These are phyloP conservation scores for Drosophila ohnishii DNA, from an alignment of 1,140 invertebrate species.

Conservation along the genomic window DNA sequence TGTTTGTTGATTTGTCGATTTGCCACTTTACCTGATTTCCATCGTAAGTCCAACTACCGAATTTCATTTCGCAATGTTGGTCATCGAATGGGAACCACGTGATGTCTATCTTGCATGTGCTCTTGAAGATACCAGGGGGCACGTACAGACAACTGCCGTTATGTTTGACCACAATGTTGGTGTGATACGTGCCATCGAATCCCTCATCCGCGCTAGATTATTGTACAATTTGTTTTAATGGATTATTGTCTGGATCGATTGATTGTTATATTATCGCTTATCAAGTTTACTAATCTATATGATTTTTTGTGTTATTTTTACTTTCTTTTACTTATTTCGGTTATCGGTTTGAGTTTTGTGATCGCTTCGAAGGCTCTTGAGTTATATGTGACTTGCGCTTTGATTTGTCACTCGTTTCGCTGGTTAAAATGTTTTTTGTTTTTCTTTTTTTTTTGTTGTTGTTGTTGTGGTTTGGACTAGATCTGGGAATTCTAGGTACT, in stretches of 20 bases:
- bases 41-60: constrained; percentile 97
- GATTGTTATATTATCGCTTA: constrained; percentile 35
- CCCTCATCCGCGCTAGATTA: constrained; percentile 96
- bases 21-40: constrained; percentile 91
- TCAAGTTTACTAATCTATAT: constrained; percentile 23
- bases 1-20: constrained; percentile 37
- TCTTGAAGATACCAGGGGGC: constrained; percentile 98
- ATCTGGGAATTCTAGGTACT: constrained; percentile 32
- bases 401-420: constrained; percentile 43
- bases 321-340: constrained; percentile 21
- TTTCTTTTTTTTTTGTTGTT: constrained; percentile 27
- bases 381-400: constrained; percentile 70
- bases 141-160: constrained; percentile 98
- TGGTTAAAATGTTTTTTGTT: constrained; percentile 58
- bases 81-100: constrained; percentile 99
- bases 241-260: constrained; percentile 62
- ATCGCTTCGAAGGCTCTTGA: constrained; percentile 19
- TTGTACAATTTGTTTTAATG: constrained; percentile 80
- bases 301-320: not conserved
- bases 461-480: constrained; percentile 2
- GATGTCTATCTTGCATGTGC: constrained; percentile 99
- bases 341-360: constrained; percentile 30
- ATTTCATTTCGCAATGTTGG: constrained; percentile 98
- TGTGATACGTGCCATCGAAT: constrained; percentile 98
- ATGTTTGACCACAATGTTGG: constrained; percentile 97